phyloP scores from a whole-genome alignment of 1,140 invertebrate species.

The Sycophaga agraensis region DNA sequence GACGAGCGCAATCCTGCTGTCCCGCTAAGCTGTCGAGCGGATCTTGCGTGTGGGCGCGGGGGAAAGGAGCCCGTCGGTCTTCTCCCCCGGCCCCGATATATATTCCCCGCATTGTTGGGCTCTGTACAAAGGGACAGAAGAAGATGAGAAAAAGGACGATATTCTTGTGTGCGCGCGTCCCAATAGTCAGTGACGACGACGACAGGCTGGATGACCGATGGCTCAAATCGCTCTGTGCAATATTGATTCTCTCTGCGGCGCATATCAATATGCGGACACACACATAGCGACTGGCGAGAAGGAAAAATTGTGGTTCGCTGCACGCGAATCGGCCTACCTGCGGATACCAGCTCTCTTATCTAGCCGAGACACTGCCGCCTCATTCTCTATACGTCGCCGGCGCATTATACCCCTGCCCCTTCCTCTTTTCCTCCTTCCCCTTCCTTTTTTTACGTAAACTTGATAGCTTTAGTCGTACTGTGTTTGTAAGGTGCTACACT shows the following conservation, averaged over 20 bases:
- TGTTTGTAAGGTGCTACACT: conserved; percentile 34
- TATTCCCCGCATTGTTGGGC: background rate
- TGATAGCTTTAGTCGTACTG: conserved; percentile 14
- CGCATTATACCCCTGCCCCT: no score
- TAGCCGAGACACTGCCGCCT: conserved; percentile 6
- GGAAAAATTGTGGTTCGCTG: conserved; percentile 2
- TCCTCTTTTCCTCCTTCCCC: background rate
- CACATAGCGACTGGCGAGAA: conserved; percentile 3
- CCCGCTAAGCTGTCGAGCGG: conserved; percentile 12
- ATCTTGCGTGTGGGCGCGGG: no score
- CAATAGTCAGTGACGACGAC: conserved; percentile 15
- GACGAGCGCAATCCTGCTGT: conserved; percentile 10
- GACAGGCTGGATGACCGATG: conserved; percentile 23
- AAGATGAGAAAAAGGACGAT: background rate
- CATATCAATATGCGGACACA: no score
- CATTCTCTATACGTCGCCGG: background rate
- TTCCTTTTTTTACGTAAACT: background rate
- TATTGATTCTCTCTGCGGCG: conserved; percentile 10
- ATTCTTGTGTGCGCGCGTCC: background rate
- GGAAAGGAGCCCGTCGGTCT: no score
- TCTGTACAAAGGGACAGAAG: background rate
- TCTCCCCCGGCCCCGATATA: no score
- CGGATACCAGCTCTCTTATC: no score
- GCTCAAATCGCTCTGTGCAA: conserved; percentile 24
- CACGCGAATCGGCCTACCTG: no score